phyloP scores from a whole-genome alignment of 2,888 invertebrate species.

The Cryptophagus acutangulus region DNA sequence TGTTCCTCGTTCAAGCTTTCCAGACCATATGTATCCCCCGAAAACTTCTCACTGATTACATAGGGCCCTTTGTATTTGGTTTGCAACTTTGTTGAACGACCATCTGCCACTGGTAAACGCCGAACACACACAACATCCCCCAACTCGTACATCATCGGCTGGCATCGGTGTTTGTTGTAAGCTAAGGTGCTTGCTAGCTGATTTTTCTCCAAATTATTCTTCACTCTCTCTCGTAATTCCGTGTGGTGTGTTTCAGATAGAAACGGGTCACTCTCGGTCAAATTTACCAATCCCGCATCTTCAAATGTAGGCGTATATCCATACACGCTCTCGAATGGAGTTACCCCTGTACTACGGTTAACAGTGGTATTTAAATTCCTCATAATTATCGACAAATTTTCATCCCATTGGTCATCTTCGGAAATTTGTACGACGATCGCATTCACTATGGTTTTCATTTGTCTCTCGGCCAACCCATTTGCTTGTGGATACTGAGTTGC shows the following conservation, averaged over 20 bases:
- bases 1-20: neutral
- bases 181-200: too few species aligned
- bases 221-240: too few species aligned
- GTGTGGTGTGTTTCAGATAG: neutral
- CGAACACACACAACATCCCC: constrained; percentile 7
- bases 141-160: constrained; percentile 3
- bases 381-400: neutral
- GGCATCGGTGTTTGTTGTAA: constrained; percentile 1
- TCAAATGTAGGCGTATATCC: neutral
- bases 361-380: neutral
- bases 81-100: constrained; percentile 11
- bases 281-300: too few species aligned
- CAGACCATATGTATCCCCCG: constrained; percentile 5
- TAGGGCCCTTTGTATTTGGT: constrained; percentile 7
- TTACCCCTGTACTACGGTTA: neutral
- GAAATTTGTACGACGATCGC: too few species aligned
- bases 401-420: neutral
- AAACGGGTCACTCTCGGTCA: too few species aligned
- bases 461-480: constrained; percentile 21
- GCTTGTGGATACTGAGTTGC: constrained; percentile 23
- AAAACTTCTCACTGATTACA: constrained; percentile 1
- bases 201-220: too few species aligned
- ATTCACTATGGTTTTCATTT: neutral
- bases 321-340: neutral
- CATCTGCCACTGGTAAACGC: neutral